Base-by-base conservation (phyloP, 2,888 invertebrate genomes). In the Meliscaeva auricollis region DNA sequence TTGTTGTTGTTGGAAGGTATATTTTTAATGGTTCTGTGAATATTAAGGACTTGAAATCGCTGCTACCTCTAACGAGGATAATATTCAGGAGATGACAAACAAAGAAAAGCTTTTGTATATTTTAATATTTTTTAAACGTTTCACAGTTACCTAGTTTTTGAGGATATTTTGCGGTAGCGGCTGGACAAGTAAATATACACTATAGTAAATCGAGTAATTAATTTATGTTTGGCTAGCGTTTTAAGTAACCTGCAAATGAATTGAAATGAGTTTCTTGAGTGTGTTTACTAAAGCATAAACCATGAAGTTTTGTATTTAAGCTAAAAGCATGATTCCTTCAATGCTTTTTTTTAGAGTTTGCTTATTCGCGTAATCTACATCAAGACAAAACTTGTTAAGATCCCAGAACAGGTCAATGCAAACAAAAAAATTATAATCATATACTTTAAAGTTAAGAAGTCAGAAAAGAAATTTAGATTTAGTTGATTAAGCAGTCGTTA, bases 191-290 rank as follows among this genome's bases (percentile, higher is more conserved):
- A 70, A 75, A 75, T 75, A 70, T 38, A 66, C 35, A 15, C n/a
- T 62, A 3, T 70, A 20, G 58, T 70, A 66, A 74, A 70, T 80
- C 52, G 56, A 66, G 44, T 80, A 84, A 84, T 84, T 84, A 70
- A 70, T 17, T 83, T 79, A 41, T 48, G 35, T 75, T 32, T 62
- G 44, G 69, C 30, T 44, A 17, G 44, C 15, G 22, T 52, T 73
- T 73, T 8, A 54, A 38, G 72, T 30, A 20, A 32, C 35, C 35
- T 41, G 11, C 11, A 66, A 35, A 32, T 2, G 30, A 15, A 5
- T 20, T 20, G 13, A 66, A 66, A 48, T 13, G 20, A 32, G 13
- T 48, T 46, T 35, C 35, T 48, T 64, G 4, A 17, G 30, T 15
- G 17, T 48, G 48, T 48, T 32, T 48, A 66, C 20, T 48, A 4